Evolutionary conservation across 2,888 invertebrate genomes (phyloP).

Genomic region (Caenorhabditis angaria): DNA sequence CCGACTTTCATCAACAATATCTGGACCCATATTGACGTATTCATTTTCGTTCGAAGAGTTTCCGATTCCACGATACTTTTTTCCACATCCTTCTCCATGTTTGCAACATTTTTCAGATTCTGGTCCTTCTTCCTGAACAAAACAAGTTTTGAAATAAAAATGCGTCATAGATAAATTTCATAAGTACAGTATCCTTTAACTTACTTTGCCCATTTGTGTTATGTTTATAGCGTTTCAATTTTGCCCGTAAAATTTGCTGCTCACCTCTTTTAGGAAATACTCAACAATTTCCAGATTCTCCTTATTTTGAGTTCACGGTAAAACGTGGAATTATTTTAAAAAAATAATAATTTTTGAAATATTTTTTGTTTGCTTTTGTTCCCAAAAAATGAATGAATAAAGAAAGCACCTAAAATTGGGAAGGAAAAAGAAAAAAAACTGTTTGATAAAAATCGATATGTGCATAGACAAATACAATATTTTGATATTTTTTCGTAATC

Average conservation of each 20-base stretch:
- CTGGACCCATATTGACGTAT: not conserved
- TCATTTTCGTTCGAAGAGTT: not conserved
- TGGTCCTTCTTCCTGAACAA: not conserved
- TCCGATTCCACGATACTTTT: not conserved
- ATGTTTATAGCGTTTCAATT: slow-evolving; percentile 1
- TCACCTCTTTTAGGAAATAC: slow-evolving; percentile 15
- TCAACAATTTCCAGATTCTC: not conserved
- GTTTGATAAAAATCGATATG: not conserved
- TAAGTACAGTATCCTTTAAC: not conserved
- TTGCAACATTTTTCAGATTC: not conserved
- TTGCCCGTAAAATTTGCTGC: not conserved
- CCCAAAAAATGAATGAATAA: too few relatives aligned
- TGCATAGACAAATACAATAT: not conserved
- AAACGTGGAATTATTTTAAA: not conserved
- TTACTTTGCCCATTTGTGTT: not conserved
- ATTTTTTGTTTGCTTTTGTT: too few relatives aligned
- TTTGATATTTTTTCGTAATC: not conserved
- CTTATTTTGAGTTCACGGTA: not conserved
- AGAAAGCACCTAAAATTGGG: not conserved
- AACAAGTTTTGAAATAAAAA: too few relatives aligned
- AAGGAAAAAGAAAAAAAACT: not conserved
- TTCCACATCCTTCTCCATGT: not conserved
- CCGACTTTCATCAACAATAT: not conserved
- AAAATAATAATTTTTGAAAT: slow-evolving; percentile 1
- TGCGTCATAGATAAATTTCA: too few relatives aligned